These are phyloP conservation scores for Cataglyphis livida DNA, from an alignment of 2,888 invertebrate genomes.

Conservation along the genomic window DNA sequence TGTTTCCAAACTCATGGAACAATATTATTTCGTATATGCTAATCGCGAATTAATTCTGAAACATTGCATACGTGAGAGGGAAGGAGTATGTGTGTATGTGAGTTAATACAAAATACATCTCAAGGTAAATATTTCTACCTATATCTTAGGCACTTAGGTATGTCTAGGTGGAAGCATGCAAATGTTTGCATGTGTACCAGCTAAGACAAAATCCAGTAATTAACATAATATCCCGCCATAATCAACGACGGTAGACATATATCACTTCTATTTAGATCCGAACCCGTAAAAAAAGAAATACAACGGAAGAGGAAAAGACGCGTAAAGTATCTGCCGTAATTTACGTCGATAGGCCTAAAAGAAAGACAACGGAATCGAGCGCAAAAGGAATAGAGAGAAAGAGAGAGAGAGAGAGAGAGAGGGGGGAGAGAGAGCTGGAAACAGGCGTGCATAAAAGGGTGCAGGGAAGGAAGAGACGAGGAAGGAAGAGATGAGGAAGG, in stretches of 20 bases:
- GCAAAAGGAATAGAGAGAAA: slow-evolving; percentile 37
- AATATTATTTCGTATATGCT: slow-evolving; percentile 7
- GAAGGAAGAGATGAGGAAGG: slow-evolving; percentile 73
- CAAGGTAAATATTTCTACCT: slow-evolving; percentile 17
- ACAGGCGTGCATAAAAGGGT: slow-evolving; percentile 18
- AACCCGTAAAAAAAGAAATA: slow-evolving; percentile 43
- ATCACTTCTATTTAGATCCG: slow-evolving; percentile 44
- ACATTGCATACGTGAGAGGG: background rate
- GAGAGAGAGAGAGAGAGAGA: slow-evolving; percentile 29
- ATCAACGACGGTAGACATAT: slow-evolving; percentile 12
- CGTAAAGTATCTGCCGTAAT: slow-evolving; percentile 70
- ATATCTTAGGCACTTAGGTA: background rate
- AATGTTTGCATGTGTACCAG: background rate
- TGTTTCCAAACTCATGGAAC: background rate
- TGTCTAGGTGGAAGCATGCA: background rate
- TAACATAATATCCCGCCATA: slow-evolving; percentile 25
- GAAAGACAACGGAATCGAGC: slow-evolving; percentile 22
- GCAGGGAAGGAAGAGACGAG: slow-evolving; percentile 71
- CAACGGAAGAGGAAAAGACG: slow-evolving; percentile 32
- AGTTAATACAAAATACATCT: slow-evolving; percentile 10
- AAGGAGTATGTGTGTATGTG: background rate
- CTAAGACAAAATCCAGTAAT: slow-evolving; percentile 13
- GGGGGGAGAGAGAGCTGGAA: slow-evolving; percentile 35
- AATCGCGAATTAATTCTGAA: slow-evolving; percentile 34
- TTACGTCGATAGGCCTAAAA: slow-evolving; percentile 64